These are phyloP conservation scores for Apostichopus parvimensis DNA, from an alignment of 35 echinoderm and acorn worm genomes.

Conservation along the genomic window DNA sequence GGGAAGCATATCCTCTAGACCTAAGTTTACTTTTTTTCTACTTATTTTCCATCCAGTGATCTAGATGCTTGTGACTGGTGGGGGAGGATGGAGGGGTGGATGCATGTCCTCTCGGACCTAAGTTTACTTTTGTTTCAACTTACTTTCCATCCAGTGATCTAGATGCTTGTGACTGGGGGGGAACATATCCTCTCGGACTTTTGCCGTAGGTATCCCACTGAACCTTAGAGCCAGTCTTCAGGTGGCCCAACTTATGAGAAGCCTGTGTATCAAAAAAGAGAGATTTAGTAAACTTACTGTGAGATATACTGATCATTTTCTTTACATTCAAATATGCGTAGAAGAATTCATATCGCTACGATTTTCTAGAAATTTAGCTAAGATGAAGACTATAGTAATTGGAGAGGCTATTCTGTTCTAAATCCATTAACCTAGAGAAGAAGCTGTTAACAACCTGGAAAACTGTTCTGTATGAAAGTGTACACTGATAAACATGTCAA, in stretches of 20 bases:
- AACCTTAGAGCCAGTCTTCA: background rate
- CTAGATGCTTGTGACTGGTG: constrained; percentile 10
- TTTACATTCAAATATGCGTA: too few species aligned
- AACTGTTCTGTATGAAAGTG: too few species aligned
- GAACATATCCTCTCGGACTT: background rate
- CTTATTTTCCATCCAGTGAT: constrained; percentile 47
- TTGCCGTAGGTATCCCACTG: background rate
- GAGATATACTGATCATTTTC: too few species aligned
- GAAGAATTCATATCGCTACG: too few species aligned
- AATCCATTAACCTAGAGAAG: too few species aligned
- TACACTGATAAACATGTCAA: too few species aligned
- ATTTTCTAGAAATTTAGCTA: too few species aligned
- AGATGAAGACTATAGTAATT: too few species aligned
- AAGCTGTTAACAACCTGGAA: too few species aligned
- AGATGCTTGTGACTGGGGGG: background rate
- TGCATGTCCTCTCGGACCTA: background rate
- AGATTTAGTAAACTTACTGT: too few species aligned
- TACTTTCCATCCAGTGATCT: constrained; percentile 48
- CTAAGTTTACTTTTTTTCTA: background rate
- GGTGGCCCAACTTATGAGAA: background rate
- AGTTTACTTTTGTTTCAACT: background rate
- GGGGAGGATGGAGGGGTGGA: too few species aligned
- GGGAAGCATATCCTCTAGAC: background rate
- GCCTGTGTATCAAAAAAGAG: background rate
- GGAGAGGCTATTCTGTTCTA: too few species aligned